phyloP scores from a whole-genome alignment of 2,113 vertebrate genomes.

The Chaetura pelagica region DNA sequence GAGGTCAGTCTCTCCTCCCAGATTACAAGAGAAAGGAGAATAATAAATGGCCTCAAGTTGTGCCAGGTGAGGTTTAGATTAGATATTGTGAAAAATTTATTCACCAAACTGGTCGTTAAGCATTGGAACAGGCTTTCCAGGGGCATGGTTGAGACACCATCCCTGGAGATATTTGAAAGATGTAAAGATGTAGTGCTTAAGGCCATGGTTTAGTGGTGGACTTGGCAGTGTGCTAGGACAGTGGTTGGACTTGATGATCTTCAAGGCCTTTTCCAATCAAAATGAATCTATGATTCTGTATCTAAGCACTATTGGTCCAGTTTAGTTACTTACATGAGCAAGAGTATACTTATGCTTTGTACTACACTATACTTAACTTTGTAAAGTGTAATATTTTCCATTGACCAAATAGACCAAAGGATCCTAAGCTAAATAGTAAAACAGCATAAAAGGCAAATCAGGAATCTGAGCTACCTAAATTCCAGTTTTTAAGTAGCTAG shows the following conservation, averaged over 20 bases:
- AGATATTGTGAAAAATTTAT: background rate
- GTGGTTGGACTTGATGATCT: background rate
- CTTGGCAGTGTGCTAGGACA: background rate
- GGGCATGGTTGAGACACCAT: background rate
- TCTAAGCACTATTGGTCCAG: background rate
- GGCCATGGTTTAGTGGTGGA: background rate
- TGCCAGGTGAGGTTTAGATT: background rate
- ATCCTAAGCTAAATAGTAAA: background rate
- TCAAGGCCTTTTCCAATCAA: background rate
- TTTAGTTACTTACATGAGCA: background rate
- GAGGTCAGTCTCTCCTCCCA: background rate
- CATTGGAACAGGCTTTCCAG: background rate
- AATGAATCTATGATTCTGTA: background rate
- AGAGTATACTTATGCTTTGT: background rate
- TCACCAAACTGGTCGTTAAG: background rate
- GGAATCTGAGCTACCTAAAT: background rate
- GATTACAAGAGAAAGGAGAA: rapidly evolving
- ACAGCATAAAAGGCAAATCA: background rate
- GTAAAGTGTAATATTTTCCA: background rate
- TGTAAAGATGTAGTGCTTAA: background rate
- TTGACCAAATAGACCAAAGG: background rate
- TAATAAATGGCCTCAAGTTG: background rate
- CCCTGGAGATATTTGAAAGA: background rate
- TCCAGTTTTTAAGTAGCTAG: background rate
- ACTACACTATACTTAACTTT: background rate